A percentile compares a stretch with the other conserved stretches of the same genome.
Evolutionary conservation across 2,113 vertebrate genomes (phyloP).

Genomic region (Hystrix cristata): DNA sequence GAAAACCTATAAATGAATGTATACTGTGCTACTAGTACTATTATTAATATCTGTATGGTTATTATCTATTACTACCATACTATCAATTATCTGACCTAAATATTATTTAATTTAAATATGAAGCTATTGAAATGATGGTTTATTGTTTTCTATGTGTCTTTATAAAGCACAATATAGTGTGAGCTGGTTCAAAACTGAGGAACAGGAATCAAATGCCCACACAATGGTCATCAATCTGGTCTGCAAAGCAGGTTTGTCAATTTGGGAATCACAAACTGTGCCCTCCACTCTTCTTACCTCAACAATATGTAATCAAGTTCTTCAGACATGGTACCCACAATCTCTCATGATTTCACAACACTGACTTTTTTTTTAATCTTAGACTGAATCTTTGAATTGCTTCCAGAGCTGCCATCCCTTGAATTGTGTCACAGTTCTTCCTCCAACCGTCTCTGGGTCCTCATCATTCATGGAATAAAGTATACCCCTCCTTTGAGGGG

Average conservation of each 20-base stretch:
- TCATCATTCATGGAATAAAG: background rate
- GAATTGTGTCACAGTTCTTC: background rate
- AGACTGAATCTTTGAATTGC: background rate
- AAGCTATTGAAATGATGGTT: background rate
- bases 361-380: background rate
- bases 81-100: conserved; percentile 13
- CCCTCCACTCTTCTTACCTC: background rate
- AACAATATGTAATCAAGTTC: background rate
- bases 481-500: background rate
- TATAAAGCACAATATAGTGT: background rate
- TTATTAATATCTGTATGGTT: background rate
- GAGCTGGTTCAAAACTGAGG: background rate
- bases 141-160: background rate
- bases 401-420: background rate
- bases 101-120: background rate
- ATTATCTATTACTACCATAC: background rate
- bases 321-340: background rate
- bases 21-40: background rate
- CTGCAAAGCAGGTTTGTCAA: too few species aligned
- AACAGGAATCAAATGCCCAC: background rate
- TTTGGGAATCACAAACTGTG: background rate
- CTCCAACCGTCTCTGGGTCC: background rate
- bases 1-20: background rate
- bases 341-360: background rate
- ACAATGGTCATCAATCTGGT: background rate